Percentiles rank a stretch among this genome's conserved stretches.
phyloP scores from a whole-genome alignment of 2,113 vertebrate genomes.

The Poeciliopsis prolifica region DNA sequence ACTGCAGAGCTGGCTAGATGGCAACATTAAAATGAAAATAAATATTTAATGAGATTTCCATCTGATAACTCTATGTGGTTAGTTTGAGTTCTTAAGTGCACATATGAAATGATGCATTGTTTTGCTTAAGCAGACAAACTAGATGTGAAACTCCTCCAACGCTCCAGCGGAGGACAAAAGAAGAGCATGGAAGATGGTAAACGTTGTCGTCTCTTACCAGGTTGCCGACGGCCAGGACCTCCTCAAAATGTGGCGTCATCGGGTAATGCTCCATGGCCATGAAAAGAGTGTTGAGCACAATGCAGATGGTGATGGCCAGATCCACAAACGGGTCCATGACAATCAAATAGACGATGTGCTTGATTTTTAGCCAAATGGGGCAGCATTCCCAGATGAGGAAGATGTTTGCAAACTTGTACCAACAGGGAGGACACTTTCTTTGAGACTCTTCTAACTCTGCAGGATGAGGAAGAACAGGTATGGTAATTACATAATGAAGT shows the following conservation, averaged over 20 bases:
- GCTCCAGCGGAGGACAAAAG: slow-evolving; percentile 14
- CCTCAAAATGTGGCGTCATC: slow-evolving; percentile 87
- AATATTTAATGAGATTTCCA: slow-evolving; percentile 72
- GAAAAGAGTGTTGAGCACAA: slow-evolving; percentile 96
- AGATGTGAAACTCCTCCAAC: slow-evolving; percentile 43
- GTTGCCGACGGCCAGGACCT: slow-evolving; percentile 89
- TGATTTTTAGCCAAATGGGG: slow-evolving; percentile 92
- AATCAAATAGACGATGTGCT: slow-evolving; percentile 92
- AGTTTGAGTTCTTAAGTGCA: slow-evolving; percentile 63
- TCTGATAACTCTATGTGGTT: slow-evolving; percentile 50
- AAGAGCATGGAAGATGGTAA: background rate
- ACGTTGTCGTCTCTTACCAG: slow-evolving; percentile 84
- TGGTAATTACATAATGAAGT: background rate
- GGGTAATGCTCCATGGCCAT: slow-evolving; percentile 99
- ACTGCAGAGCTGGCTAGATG: slow-evolving; percentile 53
- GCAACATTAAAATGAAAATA: slow-evolving; percentile 70
- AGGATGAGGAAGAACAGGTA: background rate
- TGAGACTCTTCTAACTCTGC: slow-evolving; percentile 97
- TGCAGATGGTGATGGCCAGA: slow-evolving; percentile 97
- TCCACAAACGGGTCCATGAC: slow-evolving; percentile 99
- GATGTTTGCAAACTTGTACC: slow-evolving; percentile 95
- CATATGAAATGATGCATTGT: slow-evolving; percentile 49
- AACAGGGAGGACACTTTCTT: slow-evolving; percentile 95
- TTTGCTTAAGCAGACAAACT: slow-evolving; percentile 44
- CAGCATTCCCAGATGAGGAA: slow-evolving; percentile 98